Evolutionary conservation across 2,113 vertebrate species (phyloP), one percentile per base, ranked within the genome.

Genomic region (Stigmatopora argus): DNA sequence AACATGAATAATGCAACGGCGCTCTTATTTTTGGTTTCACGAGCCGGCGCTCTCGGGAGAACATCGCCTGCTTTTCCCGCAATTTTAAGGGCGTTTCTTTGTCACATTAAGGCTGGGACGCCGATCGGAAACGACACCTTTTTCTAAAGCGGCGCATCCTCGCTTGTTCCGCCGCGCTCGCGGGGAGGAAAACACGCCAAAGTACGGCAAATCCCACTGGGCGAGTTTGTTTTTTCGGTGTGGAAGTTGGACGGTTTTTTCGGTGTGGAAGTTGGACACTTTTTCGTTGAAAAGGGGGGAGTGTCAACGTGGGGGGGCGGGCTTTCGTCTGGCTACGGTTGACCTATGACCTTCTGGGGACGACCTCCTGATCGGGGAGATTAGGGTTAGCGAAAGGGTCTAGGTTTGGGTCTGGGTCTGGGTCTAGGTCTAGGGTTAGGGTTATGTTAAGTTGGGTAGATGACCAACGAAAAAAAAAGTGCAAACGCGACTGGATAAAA

Each of bases 1-100:
- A 23, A 64, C 68, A 85, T 88, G 83, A 87, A 87, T 89, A 86
- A 90, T 89, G 74, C 78, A 88, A 26, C 41, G 62, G 72, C 59
- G 72, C 67, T 74, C 49, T 52, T 63, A 65, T 71, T 58, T 38
- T 44, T 64, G 65, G 69, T 66, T 62, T 60, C 41, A 66, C 57
- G 75, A 48, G 56, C 48, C 59, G 44, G 72, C 12, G 11, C 58
- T 61, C 41, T 75, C 78, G 51, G 61, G 12, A 49, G 68, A 70
- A 71, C 70, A 44, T 80, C 64, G 62, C 62, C 61, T 60, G 26
- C 26, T 71, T 79, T 55, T 57, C 74, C 69, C 57, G 38, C 44
- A 61, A 23, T 26, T 48, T 19, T 71, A 55, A 79, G 41, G 71
- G 18, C 67, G 66, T 69, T 69, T 72, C 38, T 75, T 77, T 53